These are phyloP conservation scores for Lamproptera curius DNA, from an alignment of 2,888 invertebrate genomes.

Conservation along the genomic window DNA sequence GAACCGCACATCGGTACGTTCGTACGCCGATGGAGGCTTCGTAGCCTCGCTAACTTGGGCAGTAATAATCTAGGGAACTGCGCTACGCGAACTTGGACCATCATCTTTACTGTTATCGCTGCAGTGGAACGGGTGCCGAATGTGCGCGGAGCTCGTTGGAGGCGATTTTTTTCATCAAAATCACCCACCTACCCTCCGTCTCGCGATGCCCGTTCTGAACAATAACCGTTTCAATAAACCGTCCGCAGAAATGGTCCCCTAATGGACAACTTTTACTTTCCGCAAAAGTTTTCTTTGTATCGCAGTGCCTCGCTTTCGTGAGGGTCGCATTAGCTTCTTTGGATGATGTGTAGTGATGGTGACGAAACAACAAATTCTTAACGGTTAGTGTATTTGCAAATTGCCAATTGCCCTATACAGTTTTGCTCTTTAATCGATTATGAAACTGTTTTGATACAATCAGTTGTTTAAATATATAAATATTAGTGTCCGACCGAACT, in stretches of 20 bases:
- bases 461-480: too few species aligned
- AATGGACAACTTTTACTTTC: constrained; percentile 69
- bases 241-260: constrained; percentile 61
- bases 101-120: constrained; percentile 73
- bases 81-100: constrained; percentile 67
- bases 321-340: constrained; percentile 25
- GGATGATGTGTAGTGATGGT: background rate
- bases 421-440: too few species aligned
- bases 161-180: constrained; percentile 72
- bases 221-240: constrained; percentile 74
- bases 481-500: too few species aligned
- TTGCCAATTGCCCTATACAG: too few species aligned
- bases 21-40: too few species aligned
- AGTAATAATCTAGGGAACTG: too few species aligned
- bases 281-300: constrained; percentile 49
- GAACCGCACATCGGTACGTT: too few species aligned
- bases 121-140: constrained; percentile 66
- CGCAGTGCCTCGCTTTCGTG: background rate
- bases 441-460: too few species aligned
- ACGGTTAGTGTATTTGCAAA: too few species aligned
- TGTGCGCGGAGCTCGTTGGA: constrained; percentile 55
- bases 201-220: constrained; percentile 47
- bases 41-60: too few species aligned
- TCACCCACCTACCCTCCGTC: constrained; percentile 39
- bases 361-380: too few species aligned